These are phyloP conservation scores for Petrocephalus schoutedeni DNA, from an alignment of 2,797 vertebrate species.

Conservation along the genomic window DNA sequence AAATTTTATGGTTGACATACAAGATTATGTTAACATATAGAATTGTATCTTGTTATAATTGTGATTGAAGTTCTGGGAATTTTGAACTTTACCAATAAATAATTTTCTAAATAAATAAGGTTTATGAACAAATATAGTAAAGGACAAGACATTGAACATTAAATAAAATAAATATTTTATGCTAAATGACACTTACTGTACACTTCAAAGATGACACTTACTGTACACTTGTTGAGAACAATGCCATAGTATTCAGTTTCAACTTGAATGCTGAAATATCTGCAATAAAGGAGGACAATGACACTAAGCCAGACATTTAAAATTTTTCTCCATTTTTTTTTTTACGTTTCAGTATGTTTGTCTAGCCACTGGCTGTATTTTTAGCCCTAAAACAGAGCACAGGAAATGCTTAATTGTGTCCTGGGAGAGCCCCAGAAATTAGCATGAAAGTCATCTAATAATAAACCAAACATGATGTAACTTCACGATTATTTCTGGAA, in stretches of 20 bases:
- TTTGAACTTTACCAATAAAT: neutral
- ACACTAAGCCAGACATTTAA: neutral
- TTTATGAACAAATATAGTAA: neutral
- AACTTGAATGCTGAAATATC: neutral
- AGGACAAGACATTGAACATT: neutral
- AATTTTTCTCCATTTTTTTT: neutral
- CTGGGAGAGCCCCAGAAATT: neutral
- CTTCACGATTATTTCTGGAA: neutral
- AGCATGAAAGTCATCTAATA: constrained; percentile 7
- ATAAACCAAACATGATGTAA: constrained; percentile 1
- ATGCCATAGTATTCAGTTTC: neutral
- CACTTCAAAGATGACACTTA: too few relatives aligned
- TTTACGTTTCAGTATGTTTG: neutral
- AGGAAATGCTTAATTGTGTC: neutral
- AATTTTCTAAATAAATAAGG: neutral
- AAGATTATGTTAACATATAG: neutral
- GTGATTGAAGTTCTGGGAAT: neutral
- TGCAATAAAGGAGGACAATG: neutral
- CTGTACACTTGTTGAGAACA: neutral
- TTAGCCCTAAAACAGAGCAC: neutral
- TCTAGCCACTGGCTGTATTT: neutral
- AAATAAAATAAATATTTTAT: neutral
- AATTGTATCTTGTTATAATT: neutral
- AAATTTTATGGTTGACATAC: neutral
- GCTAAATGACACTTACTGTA: neutral